phyloP scores from a whole-genome alignment of 1,140 invertebrate species.

The Aphis craccivora region DNA sequence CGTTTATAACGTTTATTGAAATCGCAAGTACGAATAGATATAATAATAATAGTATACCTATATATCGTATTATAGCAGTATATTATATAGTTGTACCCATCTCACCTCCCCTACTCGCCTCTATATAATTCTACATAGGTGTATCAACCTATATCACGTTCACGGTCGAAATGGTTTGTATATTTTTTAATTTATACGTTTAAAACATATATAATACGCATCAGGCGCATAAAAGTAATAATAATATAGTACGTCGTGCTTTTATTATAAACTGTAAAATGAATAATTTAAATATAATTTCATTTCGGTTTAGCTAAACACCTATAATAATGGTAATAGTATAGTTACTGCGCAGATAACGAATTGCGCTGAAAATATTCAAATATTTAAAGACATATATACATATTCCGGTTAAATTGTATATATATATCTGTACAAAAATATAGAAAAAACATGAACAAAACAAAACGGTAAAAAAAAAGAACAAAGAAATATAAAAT shows the following conservation, averaged over 20 bases:
- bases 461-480: conserved; percentile 8
- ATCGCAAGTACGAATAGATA: neutral
- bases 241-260: neutral
- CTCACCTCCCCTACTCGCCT: neutral
- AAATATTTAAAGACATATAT: neutral
- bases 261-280: neutral
- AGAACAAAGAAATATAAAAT: conserved; percentile 21
- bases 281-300: conserved; percentile 8
- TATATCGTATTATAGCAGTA: neutral
- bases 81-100: neutral
- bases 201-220: neutral
- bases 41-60: neutral
- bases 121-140: neutral
- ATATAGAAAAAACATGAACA: neutral
- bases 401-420: neutral
- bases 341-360: neutral
- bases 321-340: neutral
- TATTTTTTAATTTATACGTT: conserved; percentile 9
- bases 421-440: neutral
- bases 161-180: neutral
- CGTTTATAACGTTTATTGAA: neutral
- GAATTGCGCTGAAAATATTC: neutral
- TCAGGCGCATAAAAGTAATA: neutral
- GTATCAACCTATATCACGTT: neutral
- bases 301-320: neutral